phyloP scores from a whole-genome alignment of 2,797 vertebrate genomes.

The Pogonophryne albipinna region DNA sequence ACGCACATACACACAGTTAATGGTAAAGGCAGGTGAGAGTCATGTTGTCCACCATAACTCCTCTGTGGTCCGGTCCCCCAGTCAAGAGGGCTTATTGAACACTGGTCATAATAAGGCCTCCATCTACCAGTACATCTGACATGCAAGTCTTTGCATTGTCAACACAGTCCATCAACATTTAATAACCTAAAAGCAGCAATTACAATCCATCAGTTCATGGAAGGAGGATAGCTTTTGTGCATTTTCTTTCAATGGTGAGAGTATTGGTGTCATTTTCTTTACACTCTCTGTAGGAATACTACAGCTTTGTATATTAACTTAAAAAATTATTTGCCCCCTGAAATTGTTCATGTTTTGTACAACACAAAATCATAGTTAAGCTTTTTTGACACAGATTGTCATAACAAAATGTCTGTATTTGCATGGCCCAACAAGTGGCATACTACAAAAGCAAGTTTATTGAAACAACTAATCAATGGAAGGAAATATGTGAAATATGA shows the following conservation, averaged over 20 bases:
- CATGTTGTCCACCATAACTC: slow-evolving; percentile 43
- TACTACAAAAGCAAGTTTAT: neutral
- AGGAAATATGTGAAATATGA: neutral
- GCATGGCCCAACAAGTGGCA: neutral
- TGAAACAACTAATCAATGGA: neutral
- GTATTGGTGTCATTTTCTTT: slow-evolving; percentile 6
- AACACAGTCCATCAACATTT: slow-evolving; percentile 58
- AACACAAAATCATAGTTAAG: slow-evolving; percentile 26
- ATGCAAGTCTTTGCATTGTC: slow-evolving; percentile 79
- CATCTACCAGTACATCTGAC: slow-evolving; percentile 63
- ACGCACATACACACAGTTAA: slow-evolving; percentile 32
- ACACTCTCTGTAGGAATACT: slow-evolving; percentile 17
- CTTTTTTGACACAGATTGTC: slow-evolving; percentile 53
- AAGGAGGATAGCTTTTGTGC: slow-evolving; percentile 75
- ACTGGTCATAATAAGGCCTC: slow-evolving; percentile 81
- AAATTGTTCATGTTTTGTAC: slow-evolving; percentile 22
- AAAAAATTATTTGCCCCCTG: slow-evolving; percentile 28
- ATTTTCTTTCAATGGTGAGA: slow-evolving; percentile 51
- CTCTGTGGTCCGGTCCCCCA: slow-evolving; percentile 20
- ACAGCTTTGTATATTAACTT: slow-evolving; percentile 30
- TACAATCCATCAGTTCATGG: slow-evolving; percentile 72
- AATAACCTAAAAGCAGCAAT: slow-evolving; percentile 84
- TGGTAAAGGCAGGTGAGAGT: slow-evolving; percentile 41
- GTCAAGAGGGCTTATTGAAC: slow-evolving; percentile 52
- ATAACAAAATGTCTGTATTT: slow-evolving; percentile 3